These are phyloP conservation scores for Lynx canadensis DNA, from an alignment of 2,113 vertebrate species.

Conservation along the genomic window DNA sequence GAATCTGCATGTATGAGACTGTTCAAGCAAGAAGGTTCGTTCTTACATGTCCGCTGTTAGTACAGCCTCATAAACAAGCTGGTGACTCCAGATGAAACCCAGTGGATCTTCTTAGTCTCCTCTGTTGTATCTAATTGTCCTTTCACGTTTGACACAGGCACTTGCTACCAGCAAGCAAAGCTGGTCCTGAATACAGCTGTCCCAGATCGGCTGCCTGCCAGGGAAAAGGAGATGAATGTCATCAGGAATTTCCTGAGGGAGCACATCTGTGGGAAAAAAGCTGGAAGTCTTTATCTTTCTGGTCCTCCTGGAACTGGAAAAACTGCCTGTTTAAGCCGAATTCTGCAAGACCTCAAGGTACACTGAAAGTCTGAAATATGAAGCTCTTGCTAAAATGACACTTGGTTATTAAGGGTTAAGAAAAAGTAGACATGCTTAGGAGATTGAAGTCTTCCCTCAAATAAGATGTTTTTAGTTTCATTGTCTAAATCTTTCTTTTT, in stretches of 20 bases:
- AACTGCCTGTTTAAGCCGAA: slow-evolving; percentile 92
- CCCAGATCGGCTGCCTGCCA: slow-evolving; percentile 90
- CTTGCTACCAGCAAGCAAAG: slow-evolving; percentile 91
- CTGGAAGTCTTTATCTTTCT: slow-evolving; percentile 95
- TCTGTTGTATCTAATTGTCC: slow-evolving; percentile 21
- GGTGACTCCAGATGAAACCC: not conserved
- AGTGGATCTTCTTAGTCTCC: slow-evolving; percentile 20
- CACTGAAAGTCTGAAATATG: not conserved
- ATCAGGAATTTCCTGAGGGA: slow-evolving; percentile 90
- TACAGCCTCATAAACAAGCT: not conserved
- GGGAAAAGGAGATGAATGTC: slow-evolving; percentile 87
- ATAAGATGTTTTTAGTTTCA: not conserved
- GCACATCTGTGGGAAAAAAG: slow-evolving; percentile 82
- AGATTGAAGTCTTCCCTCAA: not conserved
- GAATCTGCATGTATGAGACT: slow-evolving; percentile 75
- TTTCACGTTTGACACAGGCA: slow-evolving; percentile 82
- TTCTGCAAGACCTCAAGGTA: slow-evolving; percentile 93
- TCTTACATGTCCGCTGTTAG: not conserved
- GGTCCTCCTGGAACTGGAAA: slow-evolving; percentile 96
- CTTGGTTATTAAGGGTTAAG: slow-evolving; percentile 9
- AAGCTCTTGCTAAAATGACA: slow-evolving; percentile 36
- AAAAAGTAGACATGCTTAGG: not conserved
- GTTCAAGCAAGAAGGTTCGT: slow-evolving; percentile 90
- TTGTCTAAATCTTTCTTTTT: not conserved
- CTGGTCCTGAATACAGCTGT: slow-evolving; percentile 91